Conservation (phyloP, 2,888 invertebrate species). For the Machimus atricapillus region DNA sequence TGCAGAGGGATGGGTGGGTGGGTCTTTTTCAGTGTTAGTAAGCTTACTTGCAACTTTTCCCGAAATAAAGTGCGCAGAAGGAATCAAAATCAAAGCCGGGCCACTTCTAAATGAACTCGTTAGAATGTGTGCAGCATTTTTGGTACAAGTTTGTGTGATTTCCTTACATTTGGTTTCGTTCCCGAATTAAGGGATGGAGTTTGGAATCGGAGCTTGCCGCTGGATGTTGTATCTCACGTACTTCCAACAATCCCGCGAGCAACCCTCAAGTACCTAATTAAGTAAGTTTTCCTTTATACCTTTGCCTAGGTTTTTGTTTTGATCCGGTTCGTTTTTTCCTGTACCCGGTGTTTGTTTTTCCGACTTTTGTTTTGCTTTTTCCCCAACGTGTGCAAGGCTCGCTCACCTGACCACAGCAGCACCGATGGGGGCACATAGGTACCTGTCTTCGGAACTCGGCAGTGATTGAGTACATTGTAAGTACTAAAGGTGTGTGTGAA, state of each 20-base stretch:
- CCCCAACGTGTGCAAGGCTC: slow-evolving; percentile 17
- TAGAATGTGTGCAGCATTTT: slow-evolving; percentile 28
- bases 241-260: background rate
- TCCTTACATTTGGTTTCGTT: slow-evolving; percentile 3
- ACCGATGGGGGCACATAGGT: background rate
- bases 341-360: background rate
- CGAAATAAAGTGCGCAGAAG: slow-evolving; percentile 46
- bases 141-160: slow-evolving; percentile 33
- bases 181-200: slow-evolving; percentile 19
- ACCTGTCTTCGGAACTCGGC: background rate
- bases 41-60: slow-evolving; percentile 29
- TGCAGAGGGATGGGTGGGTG: background rate
- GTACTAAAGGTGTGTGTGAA: background rate
- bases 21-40: slow-evolving; percentile 5
- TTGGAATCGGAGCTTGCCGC: slow-evolving; percentile 24
- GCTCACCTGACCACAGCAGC: slow-evolving; percentile 20
- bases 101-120: slow-evolving; percentile 33
- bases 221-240: slow-evolving; percentile 23
- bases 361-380: slow-evolving; percentile 14
- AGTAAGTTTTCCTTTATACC: background rate
- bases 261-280: slow-evolving; percentile 6
- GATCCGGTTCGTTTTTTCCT: background rate
- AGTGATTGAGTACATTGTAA: background rate
- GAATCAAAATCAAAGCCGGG: slow-evolving; percentile 43
- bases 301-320: slow-evolving; percentile 20